A percentile compares a stretch with the other conserved stretches of the same genome.
These are phyloP conservation scores for Cassiopea andromeda DNA, from an alignment of 30 jellyfish, hydroid and myxozoan genomes.

Conservation along the genomic window DNA sequence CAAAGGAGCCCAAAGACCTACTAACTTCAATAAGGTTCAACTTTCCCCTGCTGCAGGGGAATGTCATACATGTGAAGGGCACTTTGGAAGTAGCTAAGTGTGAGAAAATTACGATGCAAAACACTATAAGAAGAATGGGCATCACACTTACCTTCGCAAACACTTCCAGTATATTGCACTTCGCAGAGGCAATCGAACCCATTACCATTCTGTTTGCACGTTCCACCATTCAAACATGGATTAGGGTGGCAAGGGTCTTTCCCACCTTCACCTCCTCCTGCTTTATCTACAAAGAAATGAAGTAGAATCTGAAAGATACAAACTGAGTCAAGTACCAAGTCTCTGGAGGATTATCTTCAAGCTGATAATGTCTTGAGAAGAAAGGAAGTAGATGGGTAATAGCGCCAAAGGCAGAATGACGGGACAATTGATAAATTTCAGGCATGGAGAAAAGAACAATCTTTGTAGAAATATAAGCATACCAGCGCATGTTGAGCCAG, in stretches of 20 bases:
- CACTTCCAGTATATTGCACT: slow-evolving; percentile 95
- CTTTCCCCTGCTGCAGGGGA: too few species aligned
- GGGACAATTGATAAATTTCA: neutral
- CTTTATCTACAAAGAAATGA: slow-evolving; percentile 48
- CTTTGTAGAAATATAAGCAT: neutral
- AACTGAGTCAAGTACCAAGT: too few species aligned
- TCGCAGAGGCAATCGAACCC: slow-evolving; percentile 96
- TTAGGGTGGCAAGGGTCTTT: slow-evolving; percentile 92
- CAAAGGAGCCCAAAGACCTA: too few species aligned
- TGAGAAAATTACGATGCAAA: neutral
- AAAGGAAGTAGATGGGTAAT: neutral
- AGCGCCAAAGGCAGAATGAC: neutral
- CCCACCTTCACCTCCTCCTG: slow-evolving; percentile 76
- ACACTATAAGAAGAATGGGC: neutral
- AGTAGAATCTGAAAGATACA: too few species aligned
- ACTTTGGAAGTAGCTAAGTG: too few species aligned
- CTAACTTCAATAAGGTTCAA: too few species aligned
- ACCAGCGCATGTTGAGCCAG: slow-evolving; percentile 88
- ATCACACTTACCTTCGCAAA: slow-evolving; percentile 87
- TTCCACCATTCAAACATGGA: slow-evolving; percentile 98
- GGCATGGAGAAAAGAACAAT: neutral
- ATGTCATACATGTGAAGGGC: too few species aligned
- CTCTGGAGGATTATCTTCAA: too few species aligned
- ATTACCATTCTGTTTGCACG: slow-evolving; percentile 96
- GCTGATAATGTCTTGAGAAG: too few species aligned